Conservation (phyloP, 2,888 invertebrate genomes). For the Coenonympha arcania region DNA sequence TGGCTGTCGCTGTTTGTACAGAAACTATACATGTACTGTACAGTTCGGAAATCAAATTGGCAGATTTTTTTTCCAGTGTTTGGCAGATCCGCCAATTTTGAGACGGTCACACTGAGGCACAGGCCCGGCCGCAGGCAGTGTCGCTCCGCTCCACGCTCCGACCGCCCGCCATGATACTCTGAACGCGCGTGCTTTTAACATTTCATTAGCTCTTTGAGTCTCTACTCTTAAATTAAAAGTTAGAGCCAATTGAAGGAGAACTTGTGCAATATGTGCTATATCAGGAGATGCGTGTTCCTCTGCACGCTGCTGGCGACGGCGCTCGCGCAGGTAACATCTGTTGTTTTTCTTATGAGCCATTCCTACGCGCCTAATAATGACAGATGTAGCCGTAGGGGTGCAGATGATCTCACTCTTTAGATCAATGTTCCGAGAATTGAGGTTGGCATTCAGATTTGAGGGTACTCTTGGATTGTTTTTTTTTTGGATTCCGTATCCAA, state of each 20-base stretch:
- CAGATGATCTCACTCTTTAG: slow-evolving; percentile 30
- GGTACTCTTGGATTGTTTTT: no score
- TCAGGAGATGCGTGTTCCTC: slow-evolving; percentile 46
- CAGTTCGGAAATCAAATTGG: no score
- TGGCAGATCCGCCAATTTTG: no score
- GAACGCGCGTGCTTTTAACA: slow-evolving; percentile 31
- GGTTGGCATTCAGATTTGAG: background rate
- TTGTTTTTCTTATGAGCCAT: slow-evolving; percentile 15
- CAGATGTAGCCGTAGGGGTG: slow-evolving; percentile 25
- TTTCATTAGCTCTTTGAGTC: background rate
- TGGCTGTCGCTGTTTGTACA: no score
- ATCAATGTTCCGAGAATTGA: slow-evolving; percentile 4
- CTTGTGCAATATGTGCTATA: slow-evolving; percentile 43
- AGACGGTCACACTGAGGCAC: background rate
- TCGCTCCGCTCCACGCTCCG: slow-evolving; percentile 54
- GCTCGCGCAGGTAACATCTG: slow-evolving; percentile 50
- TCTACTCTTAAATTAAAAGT: no score
- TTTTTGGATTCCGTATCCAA: no score
- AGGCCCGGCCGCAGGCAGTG: slow-evolving; percentile 46
- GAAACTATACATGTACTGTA: no score
- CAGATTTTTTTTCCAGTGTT: no score
- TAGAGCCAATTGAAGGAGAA: slow-evolving; percentile 27
- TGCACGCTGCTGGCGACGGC: slow-evolving; percentile 45
- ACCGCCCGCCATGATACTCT: slow-evolving; percentile 58
- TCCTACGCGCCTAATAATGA: slow-evolving; percentile 18